A percentile compares a stretch with the other conserved stretches of the same genome.
Evolutionary conservation across 2,113 vertebrate species (phyloP).

Genomic region (Microtus oregoni): DNA sequence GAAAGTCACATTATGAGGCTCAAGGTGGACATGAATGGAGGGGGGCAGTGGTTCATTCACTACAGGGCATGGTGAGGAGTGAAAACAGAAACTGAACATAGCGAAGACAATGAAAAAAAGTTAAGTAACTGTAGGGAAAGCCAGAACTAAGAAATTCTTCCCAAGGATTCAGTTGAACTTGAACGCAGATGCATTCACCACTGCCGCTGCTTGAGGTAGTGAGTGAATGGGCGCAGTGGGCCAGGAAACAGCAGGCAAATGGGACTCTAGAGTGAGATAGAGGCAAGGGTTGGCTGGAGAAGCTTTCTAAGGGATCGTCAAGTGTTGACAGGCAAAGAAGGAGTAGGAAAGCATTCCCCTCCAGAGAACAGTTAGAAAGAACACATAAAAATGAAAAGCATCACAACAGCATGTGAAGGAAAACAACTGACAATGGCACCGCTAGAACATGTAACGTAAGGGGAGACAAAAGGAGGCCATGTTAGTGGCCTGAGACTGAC

Average conservation of each 20-base stretch:
- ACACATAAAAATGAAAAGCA: slow-evolving; percentile 19
- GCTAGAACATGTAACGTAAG: background rate
- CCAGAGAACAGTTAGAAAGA: background rate
- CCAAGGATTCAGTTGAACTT: background rate
- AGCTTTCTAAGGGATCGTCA: background rate
- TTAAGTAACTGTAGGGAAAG: background rate
- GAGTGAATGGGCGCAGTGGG: background rate
- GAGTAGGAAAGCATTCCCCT: background rate
- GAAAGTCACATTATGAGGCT: background rate
- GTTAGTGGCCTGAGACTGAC: background rate
- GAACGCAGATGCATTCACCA: background rate
- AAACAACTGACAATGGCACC: background rate
- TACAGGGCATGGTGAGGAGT: background rate
- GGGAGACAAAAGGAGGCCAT: background rate
- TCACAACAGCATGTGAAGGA: background rate
- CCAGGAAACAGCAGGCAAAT: slow-evolving; percentile 22
- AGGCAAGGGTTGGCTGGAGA: background rate
- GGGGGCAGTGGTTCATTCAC: background rate
- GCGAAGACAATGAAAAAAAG: slow-evolving; percentile 19
- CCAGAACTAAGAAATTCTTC: background rate
- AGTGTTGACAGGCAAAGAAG: background rate
- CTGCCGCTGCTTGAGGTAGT: background rate
- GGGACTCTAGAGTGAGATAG: background rate
- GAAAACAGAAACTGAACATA: slow-evolving; percentile 13
- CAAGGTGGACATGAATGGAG: background rate